Evolutionary conservation across 1,140 invertebrate genomes (phyloP).

Genomic region (Harpegnathos saltator): DNA sequence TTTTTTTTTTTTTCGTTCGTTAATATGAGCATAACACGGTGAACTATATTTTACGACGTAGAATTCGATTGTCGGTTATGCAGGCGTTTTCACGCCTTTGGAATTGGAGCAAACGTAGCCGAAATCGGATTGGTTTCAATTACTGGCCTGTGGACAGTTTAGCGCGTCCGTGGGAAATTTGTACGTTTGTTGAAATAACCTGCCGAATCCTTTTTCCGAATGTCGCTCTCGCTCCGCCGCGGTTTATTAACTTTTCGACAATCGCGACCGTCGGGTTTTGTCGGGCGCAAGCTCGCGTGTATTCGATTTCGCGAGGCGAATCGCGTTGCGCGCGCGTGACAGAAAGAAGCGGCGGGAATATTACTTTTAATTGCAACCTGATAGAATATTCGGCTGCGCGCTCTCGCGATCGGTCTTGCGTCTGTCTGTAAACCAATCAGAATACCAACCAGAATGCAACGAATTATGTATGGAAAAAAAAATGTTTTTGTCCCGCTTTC

Average conservation of each 20-base stretch:
- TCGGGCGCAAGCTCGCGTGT: background rate
- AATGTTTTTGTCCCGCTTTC: too few relatives aligned
- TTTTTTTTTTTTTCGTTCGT: background rate
- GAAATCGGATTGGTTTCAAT: slow-evolving; percentile 58
- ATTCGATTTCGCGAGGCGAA: slow-evolving; percentile 38
- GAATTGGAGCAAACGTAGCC: slow-evolving; percentile 32
- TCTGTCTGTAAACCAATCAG: too few relatives aligned
- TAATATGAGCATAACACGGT: background rate
- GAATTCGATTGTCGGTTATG: slow-evolving; percentile 35
- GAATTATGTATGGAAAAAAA: too few relatives aligned
- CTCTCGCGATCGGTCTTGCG: background rate
- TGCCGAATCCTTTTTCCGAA: slow-evolving; percentile 21
- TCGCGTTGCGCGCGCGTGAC: slow-evolving; percentile 9
- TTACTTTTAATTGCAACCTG: slow-evolving; percentile 43
- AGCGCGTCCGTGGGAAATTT: slow-evolving; percentile 39
- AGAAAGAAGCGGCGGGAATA: background rate
- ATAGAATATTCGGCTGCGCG: slow-evolving; percentile 41
- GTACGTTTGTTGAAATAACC: slow-evolving; percentile 51
- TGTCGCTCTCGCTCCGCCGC: slow-evolving; percentile 39
- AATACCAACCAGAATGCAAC: too few relatives aligned
- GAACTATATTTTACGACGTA: background rate
- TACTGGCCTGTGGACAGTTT: slow-evolving; percentile 38
- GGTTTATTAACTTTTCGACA: slow-evolving; percentile 58
- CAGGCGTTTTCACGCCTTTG: background rate
- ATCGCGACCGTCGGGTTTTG: background rate